Evolutionary conservation across 2,113 vertebrate species (phyloP).

Genomic region (Sorex araneus): DNA sequence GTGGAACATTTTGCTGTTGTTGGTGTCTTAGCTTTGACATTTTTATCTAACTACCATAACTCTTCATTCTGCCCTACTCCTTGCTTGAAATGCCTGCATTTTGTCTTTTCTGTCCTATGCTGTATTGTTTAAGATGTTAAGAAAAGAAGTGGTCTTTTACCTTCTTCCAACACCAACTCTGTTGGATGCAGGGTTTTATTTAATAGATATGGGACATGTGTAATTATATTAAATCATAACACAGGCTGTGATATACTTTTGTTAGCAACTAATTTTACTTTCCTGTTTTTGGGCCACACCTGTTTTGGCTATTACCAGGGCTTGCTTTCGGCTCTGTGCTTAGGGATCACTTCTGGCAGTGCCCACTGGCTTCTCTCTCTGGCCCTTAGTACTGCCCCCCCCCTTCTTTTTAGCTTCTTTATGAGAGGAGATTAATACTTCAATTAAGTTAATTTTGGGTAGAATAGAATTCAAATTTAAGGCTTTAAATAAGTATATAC

Average conservation of each 20-base stretch:
- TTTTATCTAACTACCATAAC: background rate
- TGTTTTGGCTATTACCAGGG: too few species aligned
- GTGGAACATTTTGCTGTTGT: background rate
- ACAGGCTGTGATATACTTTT: conserved; percentile 20
- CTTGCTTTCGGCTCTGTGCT: too few species aligned
- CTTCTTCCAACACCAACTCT: conserved; percentile 51
- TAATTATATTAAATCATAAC: conserved; percentile 50
- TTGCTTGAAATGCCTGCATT: background rate
- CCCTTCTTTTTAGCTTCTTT: conserved; percentile 46
- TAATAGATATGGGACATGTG: conserved; percentile 56
- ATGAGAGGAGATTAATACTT: conserved; percentile 48
- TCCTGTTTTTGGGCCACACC: too few species aligned
- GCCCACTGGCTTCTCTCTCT: too few species aligned
- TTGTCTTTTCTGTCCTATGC: background rate
- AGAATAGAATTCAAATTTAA: background rate
- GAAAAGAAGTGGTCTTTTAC: background rate
- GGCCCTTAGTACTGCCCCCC: too few species aligned
- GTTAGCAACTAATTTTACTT: background rate
- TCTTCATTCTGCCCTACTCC: background rate
- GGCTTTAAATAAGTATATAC: too few species aligned
- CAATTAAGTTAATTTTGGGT: conserved; percentile 45
- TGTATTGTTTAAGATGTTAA: conserved; percentile 21
- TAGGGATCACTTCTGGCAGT: too few species aligned
- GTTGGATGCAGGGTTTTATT: conserved; percentile 45
- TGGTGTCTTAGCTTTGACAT: conserved; percentile 27